A percentile compares a stretch with the other conserved stretches of the same genome.
Conservation (phyloP, 2,113 vertebrate species). For the Pantherophis guttatus region DNA sequence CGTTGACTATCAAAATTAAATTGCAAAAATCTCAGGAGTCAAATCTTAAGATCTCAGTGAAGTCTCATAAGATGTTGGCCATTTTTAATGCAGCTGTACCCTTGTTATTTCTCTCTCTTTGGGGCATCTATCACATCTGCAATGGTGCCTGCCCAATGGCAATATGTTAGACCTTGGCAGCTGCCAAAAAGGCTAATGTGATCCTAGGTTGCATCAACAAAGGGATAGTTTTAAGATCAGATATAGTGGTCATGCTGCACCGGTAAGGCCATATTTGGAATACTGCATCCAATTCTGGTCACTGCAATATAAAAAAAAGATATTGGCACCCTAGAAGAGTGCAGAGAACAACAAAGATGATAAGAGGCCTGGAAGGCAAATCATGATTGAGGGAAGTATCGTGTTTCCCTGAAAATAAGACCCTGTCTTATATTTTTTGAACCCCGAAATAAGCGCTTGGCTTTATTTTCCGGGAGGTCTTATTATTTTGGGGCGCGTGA, state of each 20-base stretch:
- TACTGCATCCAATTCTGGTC: too few relatives aligned
- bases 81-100: not conserved
- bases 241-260: not conserved
- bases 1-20: not conserved
- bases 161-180: not conserved
- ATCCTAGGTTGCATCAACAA: not conserved
- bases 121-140: not conserved
- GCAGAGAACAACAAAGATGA: not conserved
- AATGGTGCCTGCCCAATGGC: not conserved
- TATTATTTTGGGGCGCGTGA: too few relatives aligned
- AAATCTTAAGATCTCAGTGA: not conserved
- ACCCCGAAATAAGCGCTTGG: too few relatives aligned
- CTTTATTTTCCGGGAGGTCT: too few relatives aligned
- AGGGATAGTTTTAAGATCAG: not conserved
- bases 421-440: too few relatives aligned
- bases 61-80: not conserved
- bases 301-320: too few relatives aligned
- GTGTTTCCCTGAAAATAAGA: too few relatives aligned
- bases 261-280: too few relatives aligned
- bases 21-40: not conserved
- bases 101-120: not conserved
- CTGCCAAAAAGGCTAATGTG: not conserved
- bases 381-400: not conserved
- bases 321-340: not conserved
- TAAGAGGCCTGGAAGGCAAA: not conserved